Evolutionary conservation across 2,113 vertebrate genomes (phyloP), one percentile per base, ranked within the genome.

Genomic region (Triplophysa siluroides): DNA sequence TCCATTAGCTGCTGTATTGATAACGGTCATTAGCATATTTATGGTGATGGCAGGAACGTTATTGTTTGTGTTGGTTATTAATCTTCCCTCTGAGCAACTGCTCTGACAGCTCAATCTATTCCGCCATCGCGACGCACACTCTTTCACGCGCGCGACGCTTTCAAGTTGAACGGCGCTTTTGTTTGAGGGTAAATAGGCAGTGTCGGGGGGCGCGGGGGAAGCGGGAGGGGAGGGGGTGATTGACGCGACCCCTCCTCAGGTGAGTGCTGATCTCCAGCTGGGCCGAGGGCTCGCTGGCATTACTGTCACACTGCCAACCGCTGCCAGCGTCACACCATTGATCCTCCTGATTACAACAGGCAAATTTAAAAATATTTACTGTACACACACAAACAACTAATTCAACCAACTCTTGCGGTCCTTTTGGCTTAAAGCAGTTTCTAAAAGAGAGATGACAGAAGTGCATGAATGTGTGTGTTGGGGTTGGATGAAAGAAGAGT

Each of bases 21-120:
- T 95, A 95, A 95, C 92, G 90, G 86, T 88, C 91, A 95, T 98
- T 99, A 96, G 96, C 97, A 99, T 99, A 98, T 99, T 99, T 96
- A 99, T 99, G 95, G 96, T 97, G 94, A 95, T 95, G 94, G 95
- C 95, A 94, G 96, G 94, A 94, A 93, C 95, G 95, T 97, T 97
- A 99, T 99, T 99, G 96, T 98, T 95, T 93, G 87, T 89, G 85
- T 84, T 90, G 94, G 93, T 95, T 96, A 99, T 99, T 99, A 98
- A 99, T 98, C 97, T 98, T 99, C 96, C 95, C 97, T 96, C 92
- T 93, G 92, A 94, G 95, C 96, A 92, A 94, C 88, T 87, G 89
- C 85, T 92, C 93, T 98, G 96, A 99, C 97, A 99, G 96, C 97
- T 98, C 96, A 99, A 99, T 99, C 96, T 98, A 96, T 94, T 95